These are phyloP conservation scores for Bothrops jararaca DNA, from an alignment of 2,113 vertebrate species.

Conservation along the genomic window DNA sequence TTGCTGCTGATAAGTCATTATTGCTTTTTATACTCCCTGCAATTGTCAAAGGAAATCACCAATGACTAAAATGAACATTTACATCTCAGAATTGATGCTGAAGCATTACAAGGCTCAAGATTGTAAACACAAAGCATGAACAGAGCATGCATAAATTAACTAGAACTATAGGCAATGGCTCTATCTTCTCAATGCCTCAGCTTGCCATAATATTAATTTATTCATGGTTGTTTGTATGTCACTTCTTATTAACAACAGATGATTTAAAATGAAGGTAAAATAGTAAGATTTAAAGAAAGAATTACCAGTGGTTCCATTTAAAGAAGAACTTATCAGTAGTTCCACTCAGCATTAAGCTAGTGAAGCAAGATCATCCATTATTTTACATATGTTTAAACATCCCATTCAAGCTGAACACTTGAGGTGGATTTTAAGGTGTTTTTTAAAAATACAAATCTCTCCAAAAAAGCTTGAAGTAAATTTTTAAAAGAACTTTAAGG, in stretches of 20 bases:
- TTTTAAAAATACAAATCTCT: not conserved
- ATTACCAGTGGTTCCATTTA: not conserved
- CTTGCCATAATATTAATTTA: not conserved
- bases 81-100: not conserved
- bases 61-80: not conserved
- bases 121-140: not conserved
- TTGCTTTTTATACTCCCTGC: not conserved
- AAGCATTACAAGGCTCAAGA: not conserved
- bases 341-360: not conserved
- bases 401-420: not conserved
- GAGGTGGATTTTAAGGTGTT: not conserved
- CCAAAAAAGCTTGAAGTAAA: not conserved
- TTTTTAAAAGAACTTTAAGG: not conserved
- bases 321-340: not conserved
- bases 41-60: not conserved
- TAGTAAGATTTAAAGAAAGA: not conserved
- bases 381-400: not conserved
- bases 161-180: not conserved
- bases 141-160: not conserved
- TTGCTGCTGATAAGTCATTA: not conserved
- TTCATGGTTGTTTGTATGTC: not conserved
- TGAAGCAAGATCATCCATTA: not conserved
- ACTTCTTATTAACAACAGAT: not conserved
- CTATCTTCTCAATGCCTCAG: not conserved
- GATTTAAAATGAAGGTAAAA: not conserved